Evolutionary conservation across 2,797 vertebrate species (phyloP), one percentile per base, ranked within the genome.

Genomic region (Hemitrygon akajei): DNA sequence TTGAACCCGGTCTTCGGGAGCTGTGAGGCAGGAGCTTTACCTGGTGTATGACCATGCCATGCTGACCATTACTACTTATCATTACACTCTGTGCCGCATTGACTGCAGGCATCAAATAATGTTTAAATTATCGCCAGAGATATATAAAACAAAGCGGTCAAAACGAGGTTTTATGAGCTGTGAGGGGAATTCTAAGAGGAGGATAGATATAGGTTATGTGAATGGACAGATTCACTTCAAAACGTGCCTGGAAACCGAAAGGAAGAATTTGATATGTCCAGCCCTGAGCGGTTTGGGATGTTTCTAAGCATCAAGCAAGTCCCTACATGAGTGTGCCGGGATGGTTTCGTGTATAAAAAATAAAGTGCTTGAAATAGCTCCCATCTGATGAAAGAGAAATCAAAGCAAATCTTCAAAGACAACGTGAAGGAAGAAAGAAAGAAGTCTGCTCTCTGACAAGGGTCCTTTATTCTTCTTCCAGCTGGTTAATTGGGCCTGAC

Each of bases 401-500:
- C 91, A 93, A 93, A 75, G 71, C 69, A 93, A 40, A 93, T 76
- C 34, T 56, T 93, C 40, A 93, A 75, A 93, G 69, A 47, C 40
- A 69, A 89, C 69, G n/a, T 37, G n/a, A 89, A 63, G 18, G 86
- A 34, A 93, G 40, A 71, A 93, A 47, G 27, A 93, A 93, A 93
- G 71, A 93, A 93, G 76, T 75, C 12, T 5, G 16, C 69, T 37
- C 6, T 93, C 47, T 93, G 91, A 76, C 69, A 93, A 56, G 73
- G 47, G 16, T 14, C 12, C 37, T 76, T 93, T 93, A 25, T 93
- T 93, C 40, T 93, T 47, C 47, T 47, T 76, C 40, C 71, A 93
- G 47, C 69, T 47, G 27, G 27, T 30, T 93, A 76, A 58, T 93
- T 58, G 73, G 40, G 1, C 12, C 27, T 89, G 86, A 89, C n/a